These are phyloP conservation scores for cattle (Bos taurus) DNA, from an alignment of 2,113 vertebrate species.

Conservation along the genomic window DNA sequence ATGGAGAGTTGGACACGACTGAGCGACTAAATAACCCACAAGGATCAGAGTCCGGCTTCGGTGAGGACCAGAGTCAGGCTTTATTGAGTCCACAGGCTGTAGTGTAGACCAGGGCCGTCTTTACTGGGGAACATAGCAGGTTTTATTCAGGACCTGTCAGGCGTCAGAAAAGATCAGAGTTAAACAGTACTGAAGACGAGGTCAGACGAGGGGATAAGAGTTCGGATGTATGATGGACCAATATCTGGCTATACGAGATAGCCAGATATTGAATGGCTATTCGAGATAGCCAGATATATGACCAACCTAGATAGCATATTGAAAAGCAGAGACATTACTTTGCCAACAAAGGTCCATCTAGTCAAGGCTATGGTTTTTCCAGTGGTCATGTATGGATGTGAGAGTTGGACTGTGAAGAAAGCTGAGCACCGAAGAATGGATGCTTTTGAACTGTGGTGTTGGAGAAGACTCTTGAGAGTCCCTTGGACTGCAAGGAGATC, in stretches of 20 bases:
- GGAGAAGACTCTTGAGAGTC: too few relatives aligned
- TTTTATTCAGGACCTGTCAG: neutral
- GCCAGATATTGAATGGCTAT: too few relatives aligned
- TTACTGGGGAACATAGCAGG: neutral
- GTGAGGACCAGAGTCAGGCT: neutral
- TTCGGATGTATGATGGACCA: neutral
- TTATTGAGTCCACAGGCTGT: neutral
- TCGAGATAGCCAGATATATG: too few relatives aligned
- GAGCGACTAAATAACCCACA: neutral
- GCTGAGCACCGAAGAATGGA: too few relatives aligned
- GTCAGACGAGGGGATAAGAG: neutral
- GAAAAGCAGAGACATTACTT: too few relatives aligned
- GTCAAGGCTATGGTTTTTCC: too few relatives aligned
- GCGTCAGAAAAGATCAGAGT: neutral
- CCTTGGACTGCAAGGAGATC: too few relatives aligned
- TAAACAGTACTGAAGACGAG: neutral
- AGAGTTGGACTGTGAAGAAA: too few relatives aligned
- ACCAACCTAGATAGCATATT: too few relatives aligned
- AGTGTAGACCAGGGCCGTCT: neutral
- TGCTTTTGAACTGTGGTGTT: too few relatives aligned
- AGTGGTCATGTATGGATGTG: too few relatives aligned
- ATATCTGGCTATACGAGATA: neutral
- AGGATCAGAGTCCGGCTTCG: neutral
- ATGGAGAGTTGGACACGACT: fast-evolving
- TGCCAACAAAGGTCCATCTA: too few relatives aligned